Percentiles rank a stretch among this genome's conserved stretches.
Evolutionary conservation across 30 jellyfish, hydroid and myxozoan species (phyloP).

Genomic region (Mastigias papua): DNA sequence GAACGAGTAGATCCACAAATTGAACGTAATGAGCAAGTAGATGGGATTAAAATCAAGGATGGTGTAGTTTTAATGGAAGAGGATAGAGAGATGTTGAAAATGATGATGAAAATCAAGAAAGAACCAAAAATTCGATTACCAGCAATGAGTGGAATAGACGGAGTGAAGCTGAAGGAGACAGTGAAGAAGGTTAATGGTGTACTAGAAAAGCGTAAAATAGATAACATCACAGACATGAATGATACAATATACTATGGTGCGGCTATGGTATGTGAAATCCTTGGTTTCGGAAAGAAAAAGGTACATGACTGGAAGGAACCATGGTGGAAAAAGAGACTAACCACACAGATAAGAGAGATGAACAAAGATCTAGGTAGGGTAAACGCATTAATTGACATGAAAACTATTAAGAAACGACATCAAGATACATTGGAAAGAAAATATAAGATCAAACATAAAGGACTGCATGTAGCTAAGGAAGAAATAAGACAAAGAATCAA

Average conservation of each 20-base stretch:
- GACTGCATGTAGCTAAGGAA: neutral
- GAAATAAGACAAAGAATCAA: conserved; percentile 20
- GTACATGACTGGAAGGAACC: conserved; percentile 13
- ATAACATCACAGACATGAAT: neutral
- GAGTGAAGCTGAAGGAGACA: neutral
- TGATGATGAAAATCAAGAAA: too few species aligned
- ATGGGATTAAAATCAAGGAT: too few species aligned
- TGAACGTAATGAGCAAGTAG: too few species aligned
- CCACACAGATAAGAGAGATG: conserved; percentile 4
- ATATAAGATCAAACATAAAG: conserved; percentile 15
- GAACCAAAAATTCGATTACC: neutral
- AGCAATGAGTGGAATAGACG: neutral
- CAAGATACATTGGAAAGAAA: conserved; percentile 24
- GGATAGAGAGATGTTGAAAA: too few species aligned
- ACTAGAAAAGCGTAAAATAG: neutral
- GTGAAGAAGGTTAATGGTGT: conserved; percentile 11
- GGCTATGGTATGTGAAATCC: conserved; percentile 32
- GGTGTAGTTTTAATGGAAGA: too few species aligned
- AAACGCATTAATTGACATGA: conserved; percentile 7
- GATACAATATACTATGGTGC: conserved; percentile 30
- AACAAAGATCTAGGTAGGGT: conserved; percentile 40
- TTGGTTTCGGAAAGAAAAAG: conserved; percentile 4
- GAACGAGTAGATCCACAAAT: too few species aligned
- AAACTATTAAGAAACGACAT: conserved; percentile 7
- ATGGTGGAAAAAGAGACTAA: conserved; percentile 38